Percentiles rank a stretch among this genome's conserved stretches.
Evolutionary conservation across 2,888 invertebrate species (phyloP).

Genomic region (Nomada ruficornis): DNA sequence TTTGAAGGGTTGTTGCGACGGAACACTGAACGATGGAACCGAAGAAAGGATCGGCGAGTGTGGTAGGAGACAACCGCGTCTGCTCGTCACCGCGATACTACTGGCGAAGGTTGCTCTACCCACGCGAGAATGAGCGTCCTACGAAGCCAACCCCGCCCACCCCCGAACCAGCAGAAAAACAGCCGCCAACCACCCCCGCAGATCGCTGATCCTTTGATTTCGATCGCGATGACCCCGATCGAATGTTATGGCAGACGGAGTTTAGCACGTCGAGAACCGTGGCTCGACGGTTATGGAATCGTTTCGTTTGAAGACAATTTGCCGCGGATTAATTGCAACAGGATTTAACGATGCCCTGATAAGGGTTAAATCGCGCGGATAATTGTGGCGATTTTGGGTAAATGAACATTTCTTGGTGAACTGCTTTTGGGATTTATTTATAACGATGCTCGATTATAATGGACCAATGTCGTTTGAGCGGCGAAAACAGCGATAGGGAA

Average conservation of each 20-base stretch:
- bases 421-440: no score
- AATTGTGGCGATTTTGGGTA: no score
- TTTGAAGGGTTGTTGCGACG: conserved; percentile 9
- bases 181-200: neutral
- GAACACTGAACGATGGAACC: conserved; percentile 22
- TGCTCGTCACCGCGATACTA: conserved; percentile 76
- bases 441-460: no score
- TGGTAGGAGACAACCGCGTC: conserved; percentile 68
- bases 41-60: conserved; percentile 28
- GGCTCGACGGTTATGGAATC: neutral
- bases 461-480: no score
- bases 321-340: conserved; percentile 9
- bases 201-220: conserved; percentile 44
- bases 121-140: conserved; percentile 74
- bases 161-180: conserved; percentile 53
- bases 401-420: no score
- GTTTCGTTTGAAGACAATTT: conserved; percentile 5
- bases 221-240: conserved; percentile 16
- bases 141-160: conserved; percentile 71
- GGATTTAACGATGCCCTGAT: neutral
- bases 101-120: conserved; percentile 73
- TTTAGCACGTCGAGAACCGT: neutral
- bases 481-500: no score
- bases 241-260: neutral
- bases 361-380: neutral